Base-by-base conservation (phyloP, 2,797 vertebrate genomes). In the Amblyraja radiata region DNA sequence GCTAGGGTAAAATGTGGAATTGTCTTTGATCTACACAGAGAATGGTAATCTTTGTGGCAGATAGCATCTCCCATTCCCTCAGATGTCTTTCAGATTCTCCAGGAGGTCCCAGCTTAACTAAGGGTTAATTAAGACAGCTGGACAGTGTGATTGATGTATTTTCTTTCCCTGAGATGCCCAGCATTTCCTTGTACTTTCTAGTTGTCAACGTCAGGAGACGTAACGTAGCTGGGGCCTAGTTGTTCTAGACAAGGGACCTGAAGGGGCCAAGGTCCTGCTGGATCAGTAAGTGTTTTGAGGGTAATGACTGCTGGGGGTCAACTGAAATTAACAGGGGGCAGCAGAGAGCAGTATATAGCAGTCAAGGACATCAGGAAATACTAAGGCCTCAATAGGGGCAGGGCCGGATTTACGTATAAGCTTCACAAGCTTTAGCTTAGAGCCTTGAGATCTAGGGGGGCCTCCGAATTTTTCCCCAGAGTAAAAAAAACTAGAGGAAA, bases 21-120 rank as follows among this genome's bases (percentile, higher is more conserved):
- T 97, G 97, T 97, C 98, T 99, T 99, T 99, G 98, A 99, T 99
- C 98, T 97, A 95, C 96, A 95, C 96, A 96, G 97, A 97, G 96
- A 97, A 96, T 97, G 94, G 96, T 98, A 99, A 99, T 99, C 97
- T 97, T 97, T 96, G 95, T 98, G 98, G 97, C 98, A 98, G 97
- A 99, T 97, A 98, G 94, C 97, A 98, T 98, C 97, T 98, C 96
- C 95, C 96, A 95, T 97, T 97, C 95, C 96, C 95, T 97, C 96
- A 96, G 95, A 97, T 96, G 97, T 96, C 96, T 97, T 97, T 97
- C 96, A 97, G 96, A 96, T 97, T 97, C 97, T 97, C 96, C 97
- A 96, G 97, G 97, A 98, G 97, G 97, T 97, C 96, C 95, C 96
- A 97, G 96, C 96, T 98, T 98, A 97, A 97, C 95, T 96, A 97